A percentile compares a stretch with the other conserved stretches of the same genome.
Conservation (phyloP, 2,888 invertebrate genomes). For the Lomographa bimaculata region DNA sequence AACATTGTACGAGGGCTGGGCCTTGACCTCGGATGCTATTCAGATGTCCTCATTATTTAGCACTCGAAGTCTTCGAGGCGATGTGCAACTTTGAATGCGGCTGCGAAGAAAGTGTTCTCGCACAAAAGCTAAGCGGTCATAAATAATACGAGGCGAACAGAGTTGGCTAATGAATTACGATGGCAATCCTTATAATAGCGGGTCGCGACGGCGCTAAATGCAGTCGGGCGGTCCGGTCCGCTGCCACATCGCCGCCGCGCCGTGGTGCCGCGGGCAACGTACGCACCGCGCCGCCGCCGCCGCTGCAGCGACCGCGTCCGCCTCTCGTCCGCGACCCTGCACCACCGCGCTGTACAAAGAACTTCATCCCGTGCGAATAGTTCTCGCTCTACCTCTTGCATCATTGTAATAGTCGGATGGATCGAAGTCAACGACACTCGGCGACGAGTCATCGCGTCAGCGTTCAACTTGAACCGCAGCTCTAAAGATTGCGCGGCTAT, state of each 20-base stretch:
- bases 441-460: slow-evolving; percentile 58
- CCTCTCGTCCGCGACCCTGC: slow-evolving; percentile 24
- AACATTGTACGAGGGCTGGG: slow-evolving; percentile 54
- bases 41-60: slow-evolving; percentile 63
- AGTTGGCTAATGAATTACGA: slow-evolving; percentile 78
- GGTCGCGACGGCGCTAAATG: slow-evolving; percentile 50
- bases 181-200: slow-evolving; percentile 62
- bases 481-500: slow-evolving; percentile 30
- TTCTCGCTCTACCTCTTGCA: slow-evolving; percentile 64
- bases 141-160: slow-evolving; percentile 70
- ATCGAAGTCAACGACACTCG: slow-evolving; percentile 68
- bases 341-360: slow-evolving; percentile 40
- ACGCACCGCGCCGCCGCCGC: slow-evolving; percentile 33
- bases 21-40: slow-evolving; percentile 68
- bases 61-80: slow-evolving; percentile 27
- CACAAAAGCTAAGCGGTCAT: slow-evolving; percentile 69
- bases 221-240: slow-evolving; percentile 32
- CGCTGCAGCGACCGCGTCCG: slow-evolving; percentile 28
- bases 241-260: slow-evolving; percentile 14
- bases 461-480: slow-evolving; percentile 54
- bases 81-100: slow-evolving; percentile 56
- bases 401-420: slow-evolving; percentile 59
- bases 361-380: slow-evolving; percentile 61
- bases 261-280: slow-evolving; percentile 46
- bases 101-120: slow-evolving; percentile 59